These are phyloP conservation scores for Ictalurus punctatus DNA, from an alignment of 2,113 vertebrate genomes.

Conservation along the genomic window DNA sequence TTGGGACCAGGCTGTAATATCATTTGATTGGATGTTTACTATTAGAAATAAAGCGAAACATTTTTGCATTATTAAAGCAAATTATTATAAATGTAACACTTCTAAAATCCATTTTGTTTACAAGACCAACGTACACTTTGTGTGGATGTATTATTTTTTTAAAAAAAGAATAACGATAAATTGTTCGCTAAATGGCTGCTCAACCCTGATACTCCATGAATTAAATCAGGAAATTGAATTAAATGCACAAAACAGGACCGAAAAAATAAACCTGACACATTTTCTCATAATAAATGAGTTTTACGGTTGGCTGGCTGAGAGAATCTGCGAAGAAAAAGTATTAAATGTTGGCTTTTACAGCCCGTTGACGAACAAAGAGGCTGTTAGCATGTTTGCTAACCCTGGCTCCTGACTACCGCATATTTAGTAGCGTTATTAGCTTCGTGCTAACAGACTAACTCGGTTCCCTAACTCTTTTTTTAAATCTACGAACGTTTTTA, in stretches of 20 bases:
- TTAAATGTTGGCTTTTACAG: neutral
- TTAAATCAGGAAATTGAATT: neutral
- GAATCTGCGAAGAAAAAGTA: neutral
- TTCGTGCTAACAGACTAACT: neutral
- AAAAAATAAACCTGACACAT: neutral
- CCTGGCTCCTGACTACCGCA: neutral
- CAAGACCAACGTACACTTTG: neutral
- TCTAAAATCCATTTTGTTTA: no score
- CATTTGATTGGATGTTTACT: neutral
- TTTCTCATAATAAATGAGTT: neutral
- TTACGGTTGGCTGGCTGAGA: no score
- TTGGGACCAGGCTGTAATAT: neutral
- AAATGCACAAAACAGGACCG: neutral
- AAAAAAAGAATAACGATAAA: neutral
- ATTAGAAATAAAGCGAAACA: neutral
- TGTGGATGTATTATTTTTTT: no score
- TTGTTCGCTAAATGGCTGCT: neutral
- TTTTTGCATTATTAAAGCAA: neutral
- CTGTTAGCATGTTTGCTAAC: conserved; percentile 25
- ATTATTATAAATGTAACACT: neutral
- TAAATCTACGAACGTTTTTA: neutral
- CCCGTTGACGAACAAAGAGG: conserved; percentile 43
- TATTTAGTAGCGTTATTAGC: conserved; percentile 25
- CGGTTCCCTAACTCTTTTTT: neutral
- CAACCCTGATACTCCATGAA: neutral